Conservation (phyloP, 37 sponge, comb jelly and placozoan species). For the Oopsacas minuta region DNA sequence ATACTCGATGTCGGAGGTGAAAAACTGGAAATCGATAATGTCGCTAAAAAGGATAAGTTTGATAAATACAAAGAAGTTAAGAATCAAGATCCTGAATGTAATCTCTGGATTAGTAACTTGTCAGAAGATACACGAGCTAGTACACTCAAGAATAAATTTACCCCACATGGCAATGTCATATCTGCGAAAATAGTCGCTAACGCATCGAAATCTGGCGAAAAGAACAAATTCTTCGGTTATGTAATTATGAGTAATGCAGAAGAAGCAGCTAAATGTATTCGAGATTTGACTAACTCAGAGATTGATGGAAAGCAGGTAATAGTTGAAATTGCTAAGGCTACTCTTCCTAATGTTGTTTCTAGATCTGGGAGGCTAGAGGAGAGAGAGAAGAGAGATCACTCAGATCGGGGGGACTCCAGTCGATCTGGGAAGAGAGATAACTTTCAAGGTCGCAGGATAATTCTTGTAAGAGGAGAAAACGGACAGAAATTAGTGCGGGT, state of each 20-base stretch:
- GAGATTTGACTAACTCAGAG: not conserved
- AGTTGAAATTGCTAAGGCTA: conserved; percentile 13
- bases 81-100: not conserved
- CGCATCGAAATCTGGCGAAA: conserved; percentile 12
- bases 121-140: not conserved
- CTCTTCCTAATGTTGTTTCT: conserved; percentile 17
- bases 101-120: conserved; percentile 2
- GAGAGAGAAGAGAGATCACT: not conserved
- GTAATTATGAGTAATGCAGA: not conserved
- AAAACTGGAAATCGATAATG: not conserved
- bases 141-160: not conserved
- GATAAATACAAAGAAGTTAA: not conserved
- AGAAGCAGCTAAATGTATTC: not conserved
- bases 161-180: not conserved
- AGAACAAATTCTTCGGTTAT: conserved; percentile 16
- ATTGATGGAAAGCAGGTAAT: conserved; percentile 8
- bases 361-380: not conserved
- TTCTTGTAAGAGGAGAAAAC: not conserved
- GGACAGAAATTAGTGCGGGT: conserved; percentile 1
- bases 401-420: not conserved
- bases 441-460: not conserved
- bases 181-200: not conserved
- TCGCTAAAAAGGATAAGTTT: not conserved
- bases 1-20: not conserved
- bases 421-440: not conserved